These are phyloP conservation scores for Asobara japonica DNA, from an alignment of 1,140 invertebrate species.

Conservation along the genomic window DNA sequence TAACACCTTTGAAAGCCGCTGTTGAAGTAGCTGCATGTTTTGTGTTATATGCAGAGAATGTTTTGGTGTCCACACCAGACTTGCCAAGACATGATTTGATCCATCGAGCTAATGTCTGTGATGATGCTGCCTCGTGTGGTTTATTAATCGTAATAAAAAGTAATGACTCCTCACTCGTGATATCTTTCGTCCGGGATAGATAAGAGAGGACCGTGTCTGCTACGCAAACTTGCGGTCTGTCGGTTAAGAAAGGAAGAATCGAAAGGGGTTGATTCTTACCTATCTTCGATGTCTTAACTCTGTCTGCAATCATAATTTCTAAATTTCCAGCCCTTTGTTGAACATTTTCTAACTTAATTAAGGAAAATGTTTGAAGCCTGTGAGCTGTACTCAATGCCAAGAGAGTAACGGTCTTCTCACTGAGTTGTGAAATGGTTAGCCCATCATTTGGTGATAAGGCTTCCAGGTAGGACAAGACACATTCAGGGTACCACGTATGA, in stretches of 20 bases:
- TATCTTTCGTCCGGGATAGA: not conserved
- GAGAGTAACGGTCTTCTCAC: too few relatives aligned
- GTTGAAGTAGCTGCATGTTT: conserved; percentile 24
- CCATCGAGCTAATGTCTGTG: conserved; percentile 25
- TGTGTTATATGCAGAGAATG: conserved; percentile 22
- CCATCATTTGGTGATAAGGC: too few relatives aligned
- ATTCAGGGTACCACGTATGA: not conserved
- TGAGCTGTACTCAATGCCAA: too few relatives aligned
- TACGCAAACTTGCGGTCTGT: conserved; percentile 24
- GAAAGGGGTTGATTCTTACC: conserved; percentile 23
- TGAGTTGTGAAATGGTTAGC: too few relatives aligned
- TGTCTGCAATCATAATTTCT: not conserved
- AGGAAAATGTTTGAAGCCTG: too few relatives aligned
- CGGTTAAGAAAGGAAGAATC: conserved; percentile 15
- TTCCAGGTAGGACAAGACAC: too few relatives aligned
- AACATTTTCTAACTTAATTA: too few relatives aligned
- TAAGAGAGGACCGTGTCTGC: conserved; percentile 7
- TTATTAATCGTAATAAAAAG: conserved; percentile 26
- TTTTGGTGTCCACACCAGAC: conserved; percentile 12
- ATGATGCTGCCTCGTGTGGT: conserved; percentile 21
- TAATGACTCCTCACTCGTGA: not conserved
- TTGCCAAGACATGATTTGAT: conserved; percentile 16
- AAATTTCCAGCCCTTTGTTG: too few relatives aligned
- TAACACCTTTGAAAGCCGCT: conserved; percentile 9
- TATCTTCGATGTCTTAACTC: conserved; percentile 22